Evolutionary conservation across 2,797 vertebrate genomes (phyloP).

Genomic region (Meda fulgida): DNA sequence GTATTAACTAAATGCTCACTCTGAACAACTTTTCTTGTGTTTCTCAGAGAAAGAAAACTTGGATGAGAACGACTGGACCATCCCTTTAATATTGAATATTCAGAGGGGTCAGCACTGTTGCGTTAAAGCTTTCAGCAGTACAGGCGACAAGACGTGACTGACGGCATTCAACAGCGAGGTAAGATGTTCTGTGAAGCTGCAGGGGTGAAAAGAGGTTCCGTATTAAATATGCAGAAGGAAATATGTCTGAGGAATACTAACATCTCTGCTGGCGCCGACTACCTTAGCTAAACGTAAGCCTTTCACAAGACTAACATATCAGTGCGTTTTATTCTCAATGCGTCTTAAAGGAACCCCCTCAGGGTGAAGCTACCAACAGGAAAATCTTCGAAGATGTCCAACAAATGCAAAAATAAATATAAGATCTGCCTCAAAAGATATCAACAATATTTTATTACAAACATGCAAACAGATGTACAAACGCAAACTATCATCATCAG

Average conservation of each 20-base stretch:
- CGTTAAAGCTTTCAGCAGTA: constrained; percentile 35
- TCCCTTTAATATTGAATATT: constrained; percentile 21
- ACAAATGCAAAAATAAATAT: background rate
- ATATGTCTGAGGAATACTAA: constrained; percentile 28
- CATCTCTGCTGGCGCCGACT: background rate
- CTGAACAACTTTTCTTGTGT: background rate
- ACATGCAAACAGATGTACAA: background rate
- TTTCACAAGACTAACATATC: constrained; percentile 20
- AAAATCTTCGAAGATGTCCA: background rate
- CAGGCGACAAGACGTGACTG: constrained; percentile 25
- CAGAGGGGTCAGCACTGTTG: constrained; percentile 26
- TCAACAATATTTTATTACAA: background rate
- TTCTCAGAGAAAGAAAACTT: background rate
- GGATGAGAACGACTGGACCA: background rate
- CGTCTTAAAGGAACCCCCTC: background rate
- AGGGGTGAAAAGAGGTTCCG: constrained; percentile 17
- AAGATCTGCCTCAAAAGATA: background rate
- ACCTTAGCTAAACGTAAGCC: background rate
- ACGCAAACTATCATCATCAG: background rate
- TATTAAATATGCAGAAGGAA: constrained; percentile 34
- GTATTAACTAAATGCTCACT: background rate
- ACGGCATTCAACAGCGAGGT: constrained; percentile 23
- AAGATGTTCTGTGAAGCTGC: constrained; percentile 35
- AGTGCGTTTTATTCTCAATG: background rate
- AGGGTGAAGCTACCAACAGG: background rate